Conservation (phyloP, 1,140 invertebrate species). For the Scaptomyza pallida region DNA sequence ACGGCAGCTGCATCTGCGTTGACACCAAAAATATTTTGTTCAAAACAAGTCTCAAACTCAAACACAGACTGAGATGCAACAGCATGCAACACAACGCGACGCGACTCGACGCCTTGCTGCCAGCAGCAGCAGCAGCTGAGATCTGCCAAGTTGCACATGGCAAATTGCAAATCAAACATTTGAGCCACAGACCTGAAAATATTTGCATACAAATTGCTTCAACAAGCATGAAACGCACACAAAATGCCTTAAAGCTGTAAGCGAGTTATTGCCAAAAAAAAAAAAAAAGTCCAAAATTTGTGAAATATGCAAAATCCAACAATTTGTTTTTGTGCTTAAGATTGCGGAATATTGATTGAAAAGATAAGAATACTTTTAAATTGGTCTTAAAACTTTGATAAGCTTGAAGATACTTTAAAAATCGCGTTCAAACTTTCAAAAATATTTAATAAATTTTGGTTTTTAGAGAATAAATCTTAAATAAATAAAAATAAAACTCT, state of each 20-base stretch:
- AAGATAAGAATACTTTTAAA: background rate
- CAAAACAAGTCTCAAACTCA: background rate
- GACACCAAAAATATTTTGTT: slow-evolving; percentile 27
- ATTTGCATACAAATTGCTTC: slow-evolving; percentile 16
- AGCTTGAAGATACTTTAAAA: no score
- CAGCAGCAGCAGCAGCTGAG: background rate
- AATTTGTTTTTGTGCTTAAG: background rate
- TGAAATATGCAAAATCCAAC: background rate
- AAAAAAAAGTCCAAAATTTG: background rate
- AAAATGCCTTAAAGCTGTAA: slow-evolving; percentile 9
- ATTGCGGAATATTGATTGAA: no score
- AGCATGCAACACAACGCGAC: slow-evolving; percentile 18
- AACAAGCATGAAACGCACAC: slow-evolving; percentile 2
- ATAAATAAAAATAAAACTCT: no score
- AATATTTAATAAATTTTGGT: no score
- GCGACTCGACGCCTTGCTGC: slow-evolving; percentile 12
- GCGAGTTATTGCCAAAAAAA: background rate
- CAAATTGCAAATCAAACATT: slow-evolving; percentile 61
- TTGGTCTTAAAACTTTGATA: background rate
- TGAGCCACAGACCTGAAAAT: slow-evolving; percentile 11
- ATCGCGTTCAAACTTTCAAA: no score
- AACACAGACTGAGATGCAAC: slow-evolving; percentile 9
- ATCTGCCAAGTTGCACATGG: slow-evolving; percentile 42
- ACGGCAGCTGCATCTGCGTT: slow-evolving; percentile 41
- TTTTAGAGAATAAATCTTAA: no score